phyloP scores from a whole-genome alignment of 2,113 vertebrate genomes.

The Sinosuthora webbiana region DNA sequence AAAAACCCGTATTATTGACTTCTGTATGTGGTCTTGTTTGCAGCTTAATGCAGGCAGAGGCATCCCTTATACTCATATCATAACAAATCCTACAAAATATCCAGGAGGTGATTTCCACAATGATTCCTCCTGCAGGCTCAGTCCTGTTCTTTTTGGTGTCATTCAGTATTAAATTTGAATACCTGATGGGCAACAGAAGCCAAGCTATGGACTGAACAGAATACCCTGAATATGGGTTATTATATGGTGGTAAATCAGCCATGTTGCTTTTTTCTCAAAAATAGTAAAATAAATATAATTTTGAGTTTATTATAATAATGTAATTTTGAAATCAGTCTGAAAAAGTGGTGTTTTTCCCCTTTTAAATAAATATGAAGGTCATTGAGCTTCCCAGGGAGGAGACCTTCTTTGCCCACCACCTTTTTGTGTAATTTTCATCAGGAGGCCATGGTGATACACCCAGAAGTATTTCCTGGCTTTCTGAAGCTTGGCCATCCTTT shows the following conservation, averaged over 20 bases:
- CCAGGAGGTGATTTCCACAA: background rate
- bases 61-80: background rate
- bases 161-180: background rate
- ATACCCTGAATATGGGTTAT: background rate
- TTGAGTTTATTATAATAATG: background rate
- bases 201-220: background rate
- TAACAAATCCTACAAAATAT: background rate
- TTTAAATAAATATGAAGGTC: background rate
- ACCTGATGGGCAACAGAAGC: background rate
- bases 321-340: background rate
- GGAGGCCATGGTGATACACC: background rate
- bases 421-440: background rate
- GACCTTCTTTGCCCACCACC: fast-evolving
- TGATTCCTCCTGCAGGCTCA: background rate
- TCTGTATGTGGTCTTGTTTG: background rate
- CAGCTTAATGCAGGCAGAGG: background rate
- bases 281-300: background rate
- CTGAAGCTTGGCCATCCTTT: fast-evolving
- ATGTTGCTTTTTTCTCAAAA: background rate
- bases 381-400: background rate
- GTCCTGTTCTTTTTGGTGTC: background rate
- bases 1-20: background rate
- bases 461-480: background rate
- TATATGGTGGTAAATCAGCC: background rate
- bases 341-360: background rate